Conservation (phyloP, 2,797 vertebrate species). For the Pseudochirops cupreus region DNA sequence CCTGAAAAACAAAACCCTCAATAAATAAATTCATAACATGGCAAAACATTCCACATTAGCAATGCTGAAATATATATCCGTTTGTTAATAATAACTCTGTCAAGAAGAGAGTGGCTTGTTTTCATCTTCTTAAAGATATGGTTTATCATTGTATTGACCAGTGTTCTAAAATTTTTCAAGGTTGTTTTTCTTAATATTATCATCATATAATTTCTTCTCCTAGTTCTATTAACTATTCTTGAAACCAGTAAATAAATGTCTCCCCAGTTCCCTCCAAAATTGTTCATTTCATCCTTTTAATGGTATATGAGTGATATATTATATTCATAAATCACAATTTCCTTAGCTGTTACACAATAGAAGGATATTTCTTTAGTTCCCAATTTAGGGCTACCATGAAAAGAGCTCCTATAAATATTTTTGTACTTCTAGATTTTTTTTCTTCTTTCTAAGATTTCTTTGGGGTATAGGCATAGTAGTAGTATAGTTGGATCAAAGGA, state of each 20-base stretch:
- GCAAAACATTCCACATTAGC: background rate
- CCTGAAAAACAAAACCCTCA: background rate
- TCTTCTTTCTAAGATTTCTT: background rate
- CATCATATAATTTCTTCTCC: background rate
- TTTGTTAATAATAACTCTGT: background rate
- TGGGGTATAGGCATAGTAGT: background rate
- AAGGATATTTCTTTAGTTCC: background rate
- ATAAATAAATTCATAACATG: background rate
- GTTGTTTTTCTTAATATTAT: background rate
- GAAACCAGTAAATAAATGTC: background rate
- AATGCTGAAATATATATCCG: background rate
- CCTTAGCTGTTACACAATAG: background rate
- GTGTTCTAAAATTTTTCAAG: background rate
- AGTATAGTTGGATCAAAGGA: background rate
- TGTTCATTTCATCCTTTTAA: background rate
- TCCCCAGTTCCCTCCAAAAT: background rate
- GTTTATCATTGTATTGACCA: background rate
- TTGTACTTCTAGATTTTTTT: background rate
- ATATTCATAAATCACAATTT: background rate
- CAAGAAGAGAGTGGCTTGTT: background rate
- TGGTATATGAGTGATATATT: background rate
- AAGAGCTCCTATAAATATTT: background rate
- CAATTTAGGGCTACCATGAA: background rate
- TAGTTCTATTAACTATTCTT: background rate
- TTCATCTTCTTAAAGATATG: background rate